Base-by-base conservation (phyloP, 2,888 invertebrate species). In the Xiphydria camelus region DNA sequence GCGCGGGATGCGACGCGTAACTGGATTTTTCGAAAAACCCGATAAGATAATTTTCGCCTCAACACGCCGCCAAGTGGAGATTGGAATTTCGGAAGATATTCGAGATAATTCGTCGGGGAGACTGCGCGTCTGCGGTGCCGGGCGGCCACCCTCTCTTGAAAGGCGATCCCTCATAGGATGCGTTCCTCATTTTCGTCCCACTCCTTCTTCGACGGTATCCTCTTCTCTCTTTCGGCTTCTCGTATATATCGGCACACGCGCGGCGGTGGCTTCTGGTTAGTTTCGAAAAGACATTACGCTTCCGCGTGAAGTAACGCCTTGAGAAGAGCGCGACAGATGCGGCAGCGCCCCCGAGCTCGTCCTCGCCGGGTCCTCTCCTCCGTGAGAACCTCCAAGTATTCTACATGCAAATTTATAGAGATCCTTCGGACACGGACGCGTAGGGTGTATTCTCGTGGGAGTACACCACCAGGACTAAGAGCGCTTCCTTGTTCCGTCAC, bases 401-500 rank as follows among this genome's bases (percentile, higher is more conserved):
- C 71, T 73, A 74, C 71, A 75, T 75, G 75, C 73, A 75, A 75
- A 75, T 75, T 74, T 73, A 74, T 75, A 71, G 73, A 73, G 71
- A 73, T 74, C 71, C 72, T 71, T 74, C 71, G 73, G 73, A 73
- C 73, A 72, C 51, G 59, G 58, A 60, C 57, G 62, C 49, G 59
- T 56, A 50, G 42, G 29, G 66, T 68, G 69, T 61, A 45, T 60
- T 62, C 70, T 63, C 70, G 29, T 42, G 72, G 66, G 71, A 70
- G 53, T 35, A 45, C 57, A 57, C 66, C 66, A 64, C 70, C 64
- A 67, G 67, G 68, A 72, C 75, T 75, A 75, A 75, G 73, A 74
- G 75, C 75, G 73, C 75, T 75, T 75, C 74, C 75, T 75, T 75
- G 75, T 75, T 73, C 75, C 72, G 75, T 75, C 75, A 75, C 73